A percentile compares a stretch with the other conserved stretches of the same genome.
These are phyloP conservation scores for Myocastor coypus DNA, from an alignment of 2,113 vertebrate species.

Conservation along the genomic window DNA sequence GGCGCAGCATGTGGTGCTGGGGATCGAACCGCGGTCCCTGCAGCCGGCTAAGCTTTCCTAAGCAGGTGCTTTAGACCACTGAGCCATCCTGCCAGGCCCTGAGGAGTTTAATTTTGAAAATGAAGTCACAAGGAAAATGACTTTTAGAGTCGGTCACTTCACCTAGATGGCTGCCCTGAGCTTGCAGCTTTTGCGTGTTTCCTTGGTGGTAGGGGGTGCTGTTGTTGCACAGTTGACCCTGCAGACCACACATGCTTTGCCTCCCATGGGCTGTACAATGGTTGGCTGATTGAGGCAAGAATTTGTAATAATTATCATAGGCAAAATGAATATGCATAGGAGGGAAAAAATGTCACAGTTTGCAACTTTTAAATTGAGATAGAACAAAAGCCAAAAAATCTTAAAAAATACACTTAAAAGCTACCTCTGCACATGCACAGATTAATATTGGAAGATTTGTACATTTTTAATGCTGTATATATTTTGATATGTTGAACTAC, in stretches of 20 bases:
- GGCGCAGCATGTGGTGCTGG: too few relatives aligned
- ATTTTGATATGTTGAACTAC: slow-evolving; percentile 68
- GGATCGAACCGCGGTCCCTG: too few relatives aligned
- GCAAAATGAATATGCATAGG: slow-evolving; percentile 47
- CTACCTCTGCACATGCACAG: slow-evolving; percentile 38
- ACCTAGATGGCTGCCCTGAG: not conserved
- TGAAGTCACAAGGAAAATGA: slow-evolving; percentile 22
- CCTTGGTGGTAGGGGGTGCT: slow-evolving; percentile 72
- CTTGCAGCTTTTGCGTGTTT: not conserved
- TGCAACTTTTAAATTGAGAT: slow-evolving; percentile 74
- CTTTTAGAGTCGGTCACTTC: not conserved
- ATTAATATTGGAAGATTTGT: slow-evolving; percentile 69
- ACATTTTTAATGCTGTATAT: slow-evolving; percentile 61
- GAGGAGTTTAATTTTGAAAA: slow-evolving; percentile 52
- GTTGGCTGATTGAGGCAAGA: not conserved
- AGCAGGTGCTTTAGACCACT: too few relatives aligned
- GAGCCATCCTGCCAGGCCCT: too few relatives aligned
- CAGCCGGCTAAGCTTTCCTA: too few relatives aligned
- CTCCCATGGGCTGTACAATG: not conserved
- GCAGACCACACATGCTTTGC: not conserved
- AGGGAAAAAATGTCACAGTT: slow-evolving; percentile 46
- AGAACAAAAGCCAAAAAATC: slow-evolving; percentile 69
- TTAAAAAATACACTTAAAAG: slow-evolving; percentile 73
- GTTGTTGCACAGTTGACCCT: slow-evolving; percentile 10
- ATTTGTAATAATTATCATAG: slow-evolving; percentile 43